These are phyloP conservation scores for Serripes groenlandicus DNA, from an alignment of 2,888 invertebrate species.

Conservation along the genomic window DNA sequence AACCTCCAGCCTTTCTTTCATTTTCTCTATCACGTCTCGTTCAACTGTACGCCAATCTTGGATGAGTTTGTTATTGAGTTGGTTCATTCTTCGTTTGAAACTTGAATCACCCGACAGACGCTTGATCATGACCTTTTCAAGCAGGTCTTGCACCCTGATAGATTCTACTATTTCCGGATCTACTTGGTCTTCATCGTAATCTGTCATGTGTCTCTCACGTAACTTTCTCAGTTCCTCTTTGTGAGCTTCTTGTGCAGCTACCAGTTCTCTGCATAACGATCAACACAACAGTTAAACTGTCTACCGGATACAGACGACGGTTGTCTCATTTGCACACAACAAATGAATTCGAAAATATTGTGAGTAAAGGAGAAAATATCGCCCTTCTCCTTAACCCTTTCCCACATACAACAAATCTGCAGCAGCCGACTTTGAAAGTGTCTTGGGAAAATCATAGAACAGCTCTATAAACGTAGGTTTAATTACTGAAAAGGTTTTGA, in stretches of 20 bases:
- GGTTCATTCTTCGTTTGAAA: slow-evolving; percentile 23
- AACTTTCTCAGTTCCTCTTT: slow-evolving; percentile 17
- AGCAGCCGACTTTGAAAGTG: too few relatives aligned
- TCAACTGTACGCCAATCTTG: slow-evolving; percentile 8
- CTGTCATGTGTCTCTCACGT: slow-evolving; percentile 4
- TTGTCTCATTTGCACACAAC: neutral
- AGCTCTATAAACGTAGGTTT: too few relatives aligned
- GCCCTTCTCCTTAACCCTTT: too few relatives aligned
- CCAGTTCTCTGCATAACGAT: neutral
- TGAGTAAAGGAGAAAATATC: neutral
- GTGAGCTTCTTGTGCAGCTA: slow-evolving; percentile 11
- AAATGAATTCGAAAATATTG: neutral
- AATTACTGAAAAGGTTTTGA: too few relatives aligned
- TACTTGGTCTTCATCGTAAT: neutral
- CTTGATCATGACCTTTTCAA: slow-evolving; percentile 21
- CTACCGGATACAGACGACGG: neutral
- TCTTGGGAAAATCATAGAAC: too few relatives aligned
- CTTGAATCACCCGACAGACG: slow-evolving; percentile 17
- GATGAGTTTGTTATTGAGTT: slow-evolving; percentile 6
- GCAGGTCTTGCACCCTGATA: slow-evolving; percentile 12
- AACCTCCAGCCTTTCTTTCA: slow-evolving; percentile 4
- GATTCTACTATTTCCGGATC: slow-evolving; percentile 20
- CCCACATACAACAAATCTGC: too few relatives aligned
- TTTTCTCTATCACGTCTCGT: slow-evolving; percentile 2
- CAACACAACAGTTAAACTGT: neutral